phyloP scores from a whole-genome alignment of 2,797 vertebrate species.

The Graptemys geographica region DNA sequence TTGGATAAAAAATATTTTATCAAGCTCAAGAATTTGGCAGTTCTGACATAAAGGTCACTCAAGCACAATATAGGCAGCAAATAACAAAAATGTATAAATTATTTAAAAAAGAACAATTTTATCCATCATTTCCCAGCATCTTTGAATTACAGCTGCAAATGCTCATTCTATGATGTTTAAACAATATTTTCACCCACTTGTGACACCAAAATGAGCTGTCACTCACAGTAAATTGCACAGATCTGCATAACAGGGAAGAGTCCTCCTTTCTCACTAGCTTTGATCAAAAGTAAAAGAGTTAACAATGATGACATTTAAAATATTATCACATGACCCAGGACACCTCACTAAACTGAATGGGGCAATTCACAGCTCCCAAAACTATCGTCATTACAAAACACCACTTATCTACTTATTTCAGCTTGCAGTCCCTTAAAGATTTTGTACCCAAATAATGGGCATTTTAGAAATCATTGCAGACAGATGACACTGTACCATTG shows the following conservation, averaged over 20 bases:
- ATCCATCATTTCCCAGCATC: not conserved
- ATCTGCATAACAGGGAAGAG: not conserved
- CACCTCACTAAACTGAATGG: slow-evolving; percentile 1
- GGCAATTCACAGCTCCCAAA: not conserved
- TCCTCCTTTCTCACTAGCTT: not conserved
- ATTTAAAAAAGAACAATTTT: not conserved
- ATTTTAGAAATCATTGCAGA: slow-evolving; percentile 12
- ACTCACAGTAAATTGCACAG: not conserved
- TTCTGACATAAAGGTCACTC: not conserved
- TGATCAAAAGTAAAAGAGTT: not conserved
- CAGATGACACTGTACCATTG: not conserved
- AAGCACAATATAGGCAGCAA: not conserved
- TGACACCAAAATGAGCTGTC: not conserved
- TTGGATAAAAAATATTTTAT: not conserved
- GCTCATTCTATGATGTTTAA: not conserved
- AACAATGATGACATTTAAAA: not conserved
- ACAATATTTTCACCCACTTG: not conserved
- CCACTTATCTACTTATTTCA: not conserved
- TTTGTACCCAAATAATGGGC: not conserved
- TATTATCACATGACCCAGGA: not conserved
- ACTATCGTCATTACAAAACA: slow-evolving; percentile 27
- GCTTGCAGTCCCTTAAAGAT: not conserved
- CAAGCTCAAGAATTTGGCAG: not conserved
- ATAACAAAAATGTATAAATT: not conserved
- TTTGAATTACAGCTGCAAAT: not conserved